These are phyloP conservation scores for Dasypus novemcinctus DNA, from an alignment of 2,113 vertebrate species.

Conservation along the genomic window DNA sequence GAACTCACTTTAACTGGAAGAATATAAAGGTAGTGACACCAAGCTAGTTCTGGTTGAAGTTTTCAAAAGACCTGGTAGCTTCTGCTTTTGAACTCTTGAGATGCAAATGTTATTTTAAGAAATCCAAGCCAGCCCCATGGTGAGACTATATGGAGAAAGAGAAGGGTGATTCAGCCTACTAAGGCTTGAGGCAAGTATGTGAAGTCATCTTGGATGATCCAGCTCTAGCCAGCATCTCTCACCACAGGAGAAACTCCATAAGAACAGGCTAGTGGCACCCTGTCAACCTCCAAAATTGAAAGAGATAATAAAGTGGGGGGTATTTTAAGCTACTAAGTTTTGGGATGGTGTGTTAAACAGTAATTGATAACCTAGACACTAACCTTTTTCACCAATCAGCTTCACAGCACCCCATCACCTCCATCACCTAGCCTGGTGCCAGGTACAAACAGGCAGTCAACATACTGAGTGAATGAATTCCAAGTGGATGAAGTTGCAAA, in stretches of 20 bases:
- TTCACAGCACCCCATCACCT: not conserved
- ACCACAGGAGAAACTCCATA: not conserved
- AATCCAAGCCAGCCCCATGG: not conserved
- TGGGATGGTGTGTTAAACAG: not conserved
- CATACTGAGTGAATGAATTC: not conserved
- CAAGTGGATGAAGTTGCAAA: not conserved
- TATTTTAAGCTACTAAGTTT: not conserved
- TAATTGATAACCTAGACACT: not conserved
- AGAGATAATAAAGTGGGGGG: not conserved
- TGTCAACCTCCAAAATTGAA: not conserved
- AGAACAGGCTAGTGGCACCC: not conserved
- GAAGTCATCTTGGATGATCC: not conserved
- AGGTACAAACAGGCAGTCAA: not conserved
- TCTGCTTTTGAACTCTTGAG: conserved; percentile 2
- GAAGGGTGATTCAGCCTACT: not conserved
- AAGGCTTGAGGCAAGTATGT: not conserved
- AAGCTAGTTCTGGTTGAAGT: not conserved
- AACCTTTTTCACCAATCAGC: not conserved
- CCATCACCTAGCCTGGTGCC: not conserved
- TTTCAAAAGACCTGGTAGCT: not conserved
- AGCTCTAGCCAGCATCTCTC: not conserved
- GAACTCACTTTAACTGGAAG: not conserved
- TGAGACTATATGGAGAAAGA: not conserved
- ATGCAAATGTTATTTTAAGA: not conserved
- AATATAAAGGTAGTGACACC: not conserved